phyloP scores from a whole-genome alignment of 2,888 invertebrate genomes.

The Nematopogon swammerdamellus region DNA sequence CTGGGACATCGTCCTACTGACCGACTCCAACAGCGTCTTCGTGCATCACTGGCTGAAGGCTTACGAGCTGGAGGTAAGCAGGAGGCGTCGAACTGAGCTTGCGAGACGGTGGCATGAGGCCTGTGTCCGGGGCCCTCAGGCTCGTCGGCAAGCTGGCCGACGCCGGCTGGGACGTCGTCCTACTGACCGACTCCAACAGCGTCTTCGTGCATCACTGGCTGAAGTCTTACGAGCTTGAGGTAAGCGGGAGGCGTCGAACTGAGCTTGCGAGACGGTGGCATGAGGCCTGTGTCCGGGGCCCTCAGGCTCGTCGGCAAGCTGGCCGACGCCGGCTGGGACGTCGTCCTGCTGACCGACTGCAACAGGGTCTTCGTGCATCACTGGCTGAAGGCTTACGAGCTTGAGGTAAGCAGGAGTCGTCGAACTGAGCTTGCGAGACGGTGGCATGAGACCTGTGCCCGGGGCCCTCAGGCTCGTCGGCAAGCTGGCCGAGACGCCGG shows the following conservation, averaged over 20 bases:
- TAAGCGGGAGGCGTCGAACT: no score
- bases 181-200: constrained; percentile 38
- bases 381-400: constrained; percentile 8
- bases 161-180: constrained; percentile 29
- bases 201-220: constrained; percentile 16
- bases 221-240: constrained; percentile 19
- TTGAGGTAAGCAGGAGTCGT: constrained; percentile 27
- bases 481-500: constrained; percentile 20
- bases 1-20: constrained; percentile 34
- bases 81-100: no score
- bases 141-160: constrained; percentile 24
- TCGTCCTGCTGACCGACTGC: constrained; percentile 36
- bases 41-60: constrained; percentile 39
- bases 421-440: no score
- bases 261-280: constrained; percentile 30
- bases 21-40: constrained; percentile 41
- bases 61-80: constrained; percentile 27
- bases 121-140: constrained; percentile 27
- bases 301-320: constrained; percentile 25
- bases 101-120: constrained; percentile 31
- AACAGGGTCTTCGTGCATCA: constrained; percentile 24
- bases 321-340: constrained; percentile 27
- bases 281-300: constrained; percentile 31
- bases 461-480: constrained; percentile 28
- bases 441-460: constrained; percentile 29